These are phyloP conservation scores for Tenodera sinensis DNA, from an alignment of 2,888 invertebrate genomes.

Conservation along the genomic window DNA sequence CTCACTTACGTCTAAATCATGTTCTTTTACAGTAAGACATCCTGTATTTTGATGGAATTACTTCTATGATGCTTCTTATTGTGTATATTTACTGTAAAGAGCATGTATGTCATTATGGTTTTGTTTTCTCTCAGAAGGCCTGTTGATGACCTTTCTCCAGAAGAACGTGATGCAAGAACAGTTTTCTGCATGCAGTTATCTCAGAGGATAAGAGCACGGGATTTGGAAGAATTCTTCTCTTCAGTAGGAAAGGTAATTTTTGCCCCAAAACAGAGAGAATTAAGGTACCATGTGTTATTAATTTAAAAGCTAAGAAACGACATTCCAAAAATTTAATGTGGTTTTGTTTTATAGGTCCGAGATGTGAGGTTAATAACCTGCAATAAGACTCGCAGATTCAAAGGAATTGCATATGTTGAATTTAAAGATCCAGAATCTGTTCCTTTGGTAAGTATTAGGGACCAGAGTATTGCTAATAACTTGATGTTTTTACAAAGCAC, in stretches of 20 bases:
- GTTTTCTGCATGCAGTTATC: constrained; percentile 99
- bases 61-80: no score
- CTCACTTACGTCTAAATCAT: no score
- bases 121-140: constrained; percentile 49
- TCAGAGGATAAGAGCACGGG: constrained; percentile 87
- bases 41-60: no score
- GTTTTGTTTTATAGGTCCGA: constrained; percentile 51
- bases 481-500: no score
- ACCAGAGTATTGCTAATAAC: no score
- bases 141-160: constrained; percentile 78
- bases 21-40: no score
- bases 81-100: not conserved
- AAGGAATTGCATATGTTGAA: constrained; percentile 99
- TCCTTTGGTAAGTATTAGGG: constrained; percentile 67
- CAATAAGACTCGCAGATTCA: constrained; percentile 96
- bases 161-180: constrained; percentile 97
- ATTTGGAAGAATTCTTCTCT: constrained; percentile 97
- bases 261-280: not conserved
- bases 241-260: constrained; percentile 91
- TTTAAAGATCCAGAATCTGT: constrained; percentile 98
- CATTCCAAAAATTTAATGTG: not conserved
- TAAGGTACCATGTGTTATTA: not conserved
- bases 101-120: not conserved
- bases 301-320: not conserved
- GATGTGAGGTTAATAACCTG: constrained; percentile 98